Evolutionary conservation across 2,888 invertebrate species (phyloP), one percentile per base, ranked within the genome.

Genomic region (Ophion obscuratus): DNA sequence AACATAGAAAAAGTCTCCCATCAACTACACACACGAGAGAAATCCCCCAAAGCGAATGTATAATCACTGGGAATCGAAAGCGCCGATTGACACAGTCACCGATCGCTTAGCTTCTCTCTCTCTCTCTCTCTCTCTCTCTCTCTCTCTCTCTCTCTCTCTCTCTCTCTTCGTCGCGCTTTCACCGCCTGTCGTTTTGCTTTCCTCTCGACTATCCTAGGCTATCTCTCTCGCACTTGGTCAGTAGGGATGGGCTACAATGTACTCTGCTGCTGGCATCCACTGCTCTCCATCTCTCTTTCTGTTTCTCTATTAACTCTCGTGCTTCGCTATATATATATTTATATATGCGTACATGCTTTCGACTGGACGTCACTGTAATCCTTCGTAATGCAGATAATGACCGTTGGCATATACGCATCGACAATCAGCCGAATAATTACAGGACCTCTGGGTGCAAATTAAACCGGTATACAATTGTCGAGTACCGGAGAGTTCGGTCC

Each of bases 321-420:
- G 47, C 61, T 44, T 31, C 11, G 57, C 57, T 70, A 68, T 78
- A 78, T 78, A 78, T 86, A 76, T 70, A 78, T 74, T 20, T 81
- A 68, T 68, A 81, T 76, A 64, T 67, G 53, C 40, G 73, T 78
- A 59, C 59, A 53, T 68, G 77, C 74, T 73, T 88, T 87, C 84
- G 86, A 84, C 83, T 89, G 89, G 87, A 89, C 88, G 89, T 90
- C 90, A 90, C 91, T 91, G 89, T 91, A 91, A 91, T 92, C 92
- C 91, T 91, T 90, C 91, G 92, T 92, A 91, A 91, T 91, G 90
- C 91, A 89, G 90, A 91, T 91, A 92, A 90, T 88, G 87, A 86
- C 83, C 88, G 86, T 80, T 62, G 82, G 90, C 66, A 88, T 89
- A 89, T 89, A 89, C 88, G 91, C 89, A 91, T 90, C 89, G 90